phyloP scores from a whole-genome alignment of 2,888 invertebrate genomes.

The Acheta domesticus region DNA sequence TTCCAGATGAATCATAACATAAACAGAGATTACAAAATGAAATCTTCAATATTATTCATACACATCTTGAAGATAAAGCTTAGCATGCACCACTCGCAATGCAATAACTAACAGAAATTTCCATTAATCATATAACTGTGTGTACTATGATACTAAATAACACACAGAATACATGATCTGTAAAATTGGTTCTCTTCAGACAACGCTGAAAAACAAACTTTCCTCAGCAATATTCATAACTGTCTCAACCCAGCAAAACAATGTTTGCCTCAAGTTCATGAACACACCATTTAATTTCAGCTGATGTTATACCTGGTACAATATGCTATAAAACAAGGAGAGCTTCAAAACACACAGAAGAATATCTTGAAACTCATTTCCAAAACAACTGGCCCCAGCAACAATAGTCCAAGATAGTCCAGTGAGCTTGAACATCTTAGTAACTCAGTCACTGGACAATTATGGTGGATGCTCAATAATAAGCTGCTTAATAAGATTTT shows the following conservation, averaged over 20 bases:
- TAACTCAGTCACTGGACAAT: slow-evolving; percentile 18
- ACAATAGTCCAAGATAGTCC: neutral
- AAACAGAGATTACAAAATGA: too few species aligned
- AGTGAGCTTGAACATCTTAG: neutral
- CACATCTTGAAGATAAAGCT: too few species aligned
- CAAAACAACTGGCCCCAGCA: neutral
- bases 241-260: too few species aligned
- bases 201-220: too few species aligned
- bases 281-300: too few species aligned
- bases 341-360: neutral
- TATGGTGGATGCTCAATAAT: slow-evolving; percentile 18
- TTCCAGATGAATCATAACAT: too few species aligned
- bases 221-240: too few species aligned
- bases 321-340: neutral
- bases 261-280: too few species aligned
- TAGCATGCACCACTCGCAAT: neutral
- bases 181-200: neutral
- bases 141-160: neutral
- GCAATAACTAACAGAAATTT: too few species aligned
- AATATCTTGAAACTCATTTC: slow-evolving; percentile 2
- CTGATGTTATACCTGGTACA: neutral
- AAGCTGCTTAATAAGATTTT: neutral
- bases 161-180: slow-evolving; percentile 7
- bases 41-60: too few species aligned
- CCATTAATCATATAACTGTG: neutral